Base-by-base conservation (phyloP, 2,113 vertebrate species). In the Protomyctophum bolini region DNA sequence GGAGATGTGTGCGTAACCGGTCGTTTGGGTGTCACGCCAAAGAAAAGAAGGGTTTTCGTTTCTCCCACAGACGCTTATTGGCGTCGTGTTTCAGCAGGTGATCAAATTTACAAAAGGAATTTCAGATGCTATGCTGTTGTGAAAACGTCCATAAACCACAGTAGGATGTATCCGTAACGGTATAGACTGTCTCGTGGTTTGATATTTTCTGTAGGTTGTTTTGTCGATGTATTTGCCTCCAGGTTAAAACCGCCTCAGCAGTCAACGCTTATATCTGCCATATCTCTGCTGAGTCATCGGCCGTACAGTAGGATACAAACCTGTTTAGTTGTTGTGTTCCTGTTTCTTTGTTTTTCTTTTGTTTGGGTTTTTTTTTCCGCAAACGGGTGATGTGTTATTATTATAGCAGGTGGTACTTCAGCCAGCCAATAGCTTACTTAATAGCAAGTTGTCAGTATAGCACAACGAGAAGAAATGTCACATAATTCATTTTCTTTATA, bases 201-300 rank as follows among this genome's bases (percentile, higher is more conserved):
- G 49, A 50, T 69, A 50, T 33, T 60, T 54, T 4, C 14, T 63
- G n/a, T 8, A 12, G 55, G 6, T 62, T 5, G 5, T 61, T 46
- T 62, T 62, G 33, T 28, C 49, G 48, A 3, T 10, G 2, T 59
- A 79, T 69, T 74, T 66, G 69, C 83, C 81, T 82, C 12, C 57
- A 76, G 87, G 63, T 52, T 52, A 70, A 28, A 81, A 72, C 77
- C 14, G 2, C 59, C 63, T 63, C 12, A 49, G 12, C 71, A 70
- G 69, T 57, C 74, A 21, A 0, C 50, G 11, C 50, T 81, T 81
- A 84, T 81, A 84, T 89, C 82, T 6, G 4, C 79, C 21, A 28
- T 41, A 85, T 90, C 81, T 88, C 63, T 85, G 87, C 82, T 75
- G 63, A 57, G 72, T 88, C 81, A 85, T 83, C 81, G 77, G 61